Conservation (phyloP, 2,888 invertebrate species). For the Gibbula magus region DNA sequence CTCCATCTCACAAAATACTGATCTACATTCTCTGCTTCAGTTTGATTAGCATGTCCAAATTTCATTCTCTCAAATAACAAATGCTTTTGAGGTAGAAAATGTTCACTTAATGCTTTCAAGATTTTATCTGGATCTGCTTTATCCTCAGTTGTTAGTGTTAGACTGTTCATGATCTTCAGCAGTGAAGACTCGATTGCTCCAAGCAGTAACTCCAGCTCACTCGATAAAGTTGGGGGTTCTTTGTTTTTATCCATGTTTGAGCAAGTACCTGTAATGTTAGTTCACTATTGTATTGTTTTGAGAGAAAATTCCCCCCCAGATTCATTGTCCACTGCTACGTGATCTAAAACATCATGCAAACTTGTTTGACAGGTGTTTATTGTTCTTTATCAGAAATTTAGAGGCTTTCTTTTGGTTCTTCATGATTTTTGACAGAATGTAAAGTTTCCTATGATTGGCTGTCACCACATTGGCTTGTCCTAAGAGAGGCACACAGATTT, state of each 20-base stretch:
- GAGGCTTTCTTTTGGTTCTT: slow-evolving; percentile 19
- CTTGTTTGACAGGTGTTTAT: not conserved
- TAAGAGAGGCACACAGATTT: slow-evolving; percentile 21
- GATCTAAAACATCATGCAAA: too few species aligned
- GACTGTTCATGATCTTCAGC: too few species aligned
- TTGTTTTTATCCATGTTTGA: too few species aligned
- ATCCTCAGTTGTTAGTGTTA: too few species aligned
- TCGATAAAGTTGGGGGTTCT: too few species aligned
- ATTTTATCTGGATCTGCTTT: too few species aligned
- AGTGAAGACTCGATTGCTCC: too few species aligned
- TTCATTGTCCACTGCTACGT: too few species aligned
- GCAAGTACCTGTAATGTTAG: too few species aligned
- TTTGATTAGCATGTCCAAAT: not conserved
- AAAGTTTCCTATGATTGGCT: not conserved
- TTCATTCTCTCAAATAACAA: not conserved
- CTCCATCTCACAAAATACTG: slow-evolving; percentile 13
- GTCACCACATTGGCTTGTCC: slow-evolving; percentile 21
- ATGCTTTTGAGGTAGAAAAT: not conserved
- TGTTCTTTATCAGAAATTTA: not conserved
- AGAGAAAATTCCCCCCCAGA: too few species aligned
- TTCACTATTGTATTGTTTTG: too few species aligned
- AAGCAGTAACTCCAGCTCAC: too few species aligned
- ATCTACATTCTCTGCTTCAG: not conserved
- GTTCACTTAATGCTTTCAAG: not conserved
- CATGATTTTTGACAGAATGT: slow-evolving; percentile 8